Evolutionary conservation across 2,113 vertebrate species (phyloP).

Genomic region (Amazona guildingii): DNA sequence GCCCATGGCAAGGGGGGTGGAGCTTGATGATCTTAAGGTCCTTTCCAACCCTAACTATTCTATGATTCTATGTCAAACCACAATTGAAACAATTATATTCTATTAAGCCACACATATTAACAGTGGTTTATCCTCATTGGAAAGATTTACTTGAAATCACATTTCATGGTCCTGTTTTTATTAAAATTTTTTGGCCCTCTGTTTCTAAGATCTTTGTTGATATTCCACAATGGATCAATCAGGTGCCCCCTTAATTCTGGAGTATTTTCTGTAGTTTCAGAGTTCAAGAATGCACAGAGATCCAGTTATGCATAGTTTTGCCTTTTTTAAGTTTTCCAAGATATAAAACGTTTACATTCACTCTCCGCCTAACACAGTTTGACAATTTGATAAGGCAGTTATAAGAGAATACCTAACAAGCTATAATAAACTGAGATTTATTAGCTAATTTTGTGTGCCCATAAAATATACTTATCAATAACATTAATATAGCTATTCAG

Average conservation of each 20-base stretch:
- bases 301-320: not conserved
- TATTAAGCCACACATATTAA: not conserved
- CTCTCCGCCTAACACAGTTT: not conserved
- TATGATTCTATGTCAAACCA: not conserved
- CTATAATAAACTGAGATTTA: not conserved
- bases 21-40: too few species aligned
- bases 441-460: not conserved
- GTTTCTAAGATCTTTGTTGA: not conserved
- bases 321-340: not conserved
- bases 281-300: not conserved
- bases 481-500: not conserved
- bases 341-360: not conserved
- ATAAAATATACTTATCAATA: not conserved
- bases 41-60: too few species aligned
- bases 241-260: rapidly evolving
- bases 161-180: not conserved
- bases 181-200: not conserved
- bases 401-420: not conserved
- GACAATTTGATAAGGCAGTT: not conserved
- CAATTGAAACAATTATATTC: conserved; percentile 37
- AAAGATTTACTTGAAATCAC: not conserved
- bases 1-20: too few species aligned
- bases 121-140: not conserved
- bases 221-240: not conserved
- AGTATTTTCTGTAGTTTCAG: not conserved